A percentile compares a stretch with the other conserved stretches of the same genome.
These are phyloP conservation scores for Trichoplusia ni DNA, from an alignment of 1,140 invertebrate species.

Conservation along the genomic window DNA sequence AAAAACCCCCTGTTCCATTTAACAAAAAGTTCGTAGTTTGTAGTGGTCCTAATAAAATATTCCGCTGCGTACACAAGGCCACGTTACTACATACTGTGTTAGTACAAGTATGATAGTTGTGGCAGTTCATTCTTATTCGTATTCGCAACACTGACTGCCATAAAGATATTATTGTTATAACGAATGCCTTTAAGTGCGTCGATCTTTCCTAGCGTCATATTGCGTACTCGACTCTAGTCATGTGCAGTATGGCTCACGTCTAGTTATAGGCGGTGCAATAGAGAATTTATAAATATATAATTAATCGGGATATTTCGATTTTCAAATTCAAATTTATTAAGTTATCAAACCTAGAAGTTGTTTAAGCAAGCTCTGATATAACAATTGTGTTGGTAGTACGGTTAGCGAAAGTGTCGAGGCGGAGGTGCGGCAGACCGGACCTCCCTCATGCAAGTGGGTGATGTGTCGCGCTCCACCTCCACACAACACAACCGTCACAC, in stretches of 20 bases:
- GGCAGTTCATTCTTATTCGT: conserved; percentile 46
- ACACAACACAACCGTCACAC: conserved; percentile 46
- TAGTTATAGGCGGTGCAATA: too few relatives aligned
- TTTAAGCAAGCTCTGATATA: conserved; percentile 17
- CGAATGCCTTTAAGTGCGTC: conserved; percentile 42
- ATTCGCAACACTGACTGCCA: conserved; percentile 44
- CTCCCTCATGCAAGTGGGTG: conserved; percentile 56
- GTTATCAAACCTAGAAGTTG: neutral
- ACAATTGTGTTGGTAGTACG: neutral
- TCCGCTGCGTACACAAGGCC: conserved; percentile 23
- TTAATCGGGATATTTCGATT: neutral
- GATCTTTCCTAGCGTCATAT: conserved; percentile 33
- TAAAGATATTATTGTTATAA: conserved; percentile 49
- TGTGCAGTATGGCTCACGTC: too few relatives aligned
- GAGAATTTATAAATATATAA: too few relatives aligned
- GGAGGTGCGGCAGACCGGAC: conserved; percentile 39
- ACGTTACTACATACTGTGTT: conserved; percentile 11
- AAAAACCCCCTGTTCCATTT: neutral
- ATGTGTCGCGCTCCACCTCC: conserved; percentile 64
- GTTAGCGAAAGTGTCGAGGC: conserved; percentile 18
- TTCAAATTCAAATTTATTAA: neutral
- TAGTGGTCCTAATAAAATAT: conserved; percentile 27
- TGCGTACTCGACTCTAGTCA: conserved; percentile 7
- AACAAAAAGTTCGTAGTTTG: conserved; percentile 1
- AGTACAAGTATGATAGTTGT: conserved; percentile 27